Conservation (phyloP, 1,140 invertebrate genomes). For the Tetragonula clypearis region DNA sequence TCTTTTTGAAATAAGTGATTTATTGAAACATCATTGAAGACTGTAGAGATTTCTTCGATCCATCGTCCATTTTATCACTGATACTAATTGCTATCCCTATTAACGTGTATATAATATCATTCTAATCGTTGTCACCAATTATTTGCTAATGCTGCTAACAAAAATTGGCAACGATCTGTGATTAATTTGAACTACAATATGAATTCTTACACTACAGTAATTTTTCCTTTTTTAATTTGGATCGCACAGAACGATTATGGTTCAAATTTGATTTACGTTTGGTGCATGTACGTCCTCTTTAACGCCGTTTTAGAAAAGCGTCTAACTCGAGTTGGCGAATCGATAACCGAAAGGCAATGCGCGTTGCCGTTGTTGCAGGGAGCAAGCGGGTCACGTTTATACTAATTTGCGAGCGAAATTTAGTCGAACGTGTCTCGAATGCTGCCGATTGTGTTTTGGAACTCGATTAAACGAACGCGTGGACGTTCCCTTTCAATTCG, state of each 20-base stretch:
- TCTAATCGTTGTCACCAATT: no score
- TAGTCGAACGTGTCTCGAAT: conserved; percentile 1
- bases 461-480: neutral
- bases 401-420: conserved; percentile 8
- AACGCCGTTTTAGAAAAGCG: neutral
- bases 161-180: neutral
- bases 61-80: no score
- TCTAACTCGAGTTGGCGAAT: neutral
- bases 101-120: no score
- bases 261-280: neutral
- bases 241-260: neutral
- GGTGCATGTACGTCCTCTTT: neutral
- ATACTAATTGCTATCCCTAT: no score
- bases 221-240: neutral
- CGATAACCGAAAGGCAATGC: neutral
- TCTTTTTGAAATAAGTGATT: no score
- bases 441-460: neutral
- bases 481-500: neutral
- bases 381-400: neutral
- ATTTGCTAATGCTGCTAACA: neutral
- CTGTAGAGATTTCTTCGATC: no score
- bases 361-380: conserved; percentile 35
- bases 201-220: neutral
- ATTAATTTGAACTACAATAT: neutral
- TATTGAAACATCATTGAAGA: no score